Evolutionary conservation across 2,113 vertebrate species (phyloP), one percentile per base, ranked within the genome.

Genomic region (Mesitornis unicolor): DNA sequence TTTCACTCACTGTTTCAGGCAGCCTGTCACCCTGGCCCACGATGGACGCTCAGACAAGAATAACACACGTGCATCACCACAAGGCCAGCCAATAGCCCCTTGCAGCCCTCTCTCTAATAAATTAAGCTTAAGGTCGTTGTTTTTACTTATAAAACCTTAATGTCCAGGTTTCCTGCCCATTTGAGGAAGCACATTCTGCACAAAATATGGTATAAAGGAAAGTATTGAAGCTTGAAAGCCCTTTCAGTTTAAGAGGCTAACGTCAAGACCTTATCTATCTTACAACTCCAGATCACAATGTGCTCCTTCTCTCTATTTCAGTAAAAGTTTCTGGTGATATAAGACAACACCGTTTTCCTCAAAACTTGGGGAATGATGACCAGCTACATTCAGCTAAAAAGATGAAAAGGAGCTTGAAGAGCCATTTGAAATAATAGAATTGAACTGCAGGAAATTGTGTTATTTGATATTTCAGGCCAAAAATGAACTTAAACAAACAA

Each of bases 131-230:
- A 90, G 69, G 54, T 40, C 53, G 69, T 77, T 83, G 53, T 77
- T 90, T 92, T 90, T 35, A 73, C 61, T 80, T 85, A 26, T 28
- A 76, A 74, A 87, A 45, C 24, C 84, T 43, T 68, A 45, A 82
- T 73, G 63, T 57, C 70, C 75, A 69, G 21, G 22, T 71, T n/a
- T 89, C 21, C 57, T 90, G 26, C 29, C 84, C 76, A 42, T 73
- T 31, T 61, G 67, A 68, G n/a, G 13, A 71, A 87, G 60, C 61
- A 42, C 6, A 79, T 64, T 91, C 77, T 76, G 65, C 36, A 67
- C 84, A 78, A 89, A 94, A 93, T 38, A 68, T 9, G 28, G 40
- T 51, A 90, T 96, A 87, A 89, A 75, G 48, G 21, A n/a, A 76
- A 68, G 53, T 61, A 60, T 77, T 86, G 70, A 82, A 87, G 77